phyloP scores from a whole-genome alignment of 1,140 invertebrate species.

The Xylocopa sonorina region DNA sequence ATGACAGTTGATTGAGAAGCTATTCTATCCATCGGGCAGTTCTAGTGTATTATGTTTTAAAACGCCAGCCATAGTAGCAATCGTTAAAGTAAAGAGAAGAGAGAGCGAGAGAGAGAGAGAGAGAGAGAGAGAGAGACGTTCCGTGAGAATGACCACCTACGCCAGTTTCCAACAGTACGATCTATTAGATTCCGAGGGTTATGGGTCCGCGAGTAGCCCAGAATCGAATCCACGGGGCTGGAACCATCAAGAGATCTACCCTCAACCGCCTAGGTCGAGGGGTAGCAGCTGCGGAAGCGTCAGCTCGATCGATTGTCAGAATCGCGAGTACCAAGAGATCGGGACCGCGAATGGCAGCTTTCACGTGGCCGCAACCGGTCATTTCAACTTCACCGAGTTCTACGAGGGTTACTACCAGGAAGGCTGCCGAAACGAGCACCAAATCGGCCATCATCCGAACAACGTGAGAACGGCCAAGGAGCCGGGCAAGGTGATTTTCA shows the following conservation, averaged over 20 bases:
- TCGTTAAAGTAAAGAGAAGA: too few relatives aligned
- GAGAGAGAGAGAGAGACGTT: background rate
- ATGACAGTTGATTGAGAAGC: constrained; percentile 2
- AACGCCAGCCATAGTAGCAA: too few relatives aligned
- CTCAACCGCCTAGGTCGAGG: constrained; percentile 75
- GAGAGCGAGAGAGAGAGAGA: background rate
- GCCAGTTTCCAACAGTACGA: constrained; percentile 77
- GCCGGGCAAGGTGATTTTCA: constrained; percentile 59
- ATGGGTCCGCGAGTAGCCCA: constrained; percentile 78
- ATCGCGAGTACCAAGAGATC: constrained; percentile 71
- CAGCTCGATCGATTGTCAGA: constrained; percentile 76
- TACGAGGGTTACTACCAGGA: constrained; percentile 76
- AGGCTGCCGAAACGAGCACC: constrained; percentile 56
- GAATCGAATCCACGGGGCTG: constrained; percentile 74
- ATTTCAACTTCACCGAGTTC: constrained; percentile 75
- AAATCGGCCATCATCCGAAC: constrained; percentile 25
- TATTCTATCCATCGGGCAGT: too few relatives aligned
- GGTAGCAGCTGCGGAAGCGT: constrained; percentile 78
- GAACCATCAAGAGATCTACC: constrained; percentile 71
- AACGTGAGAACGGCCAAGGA: constrained; percentile 56
- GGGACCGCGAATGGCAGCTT: constrained; percentile 49
- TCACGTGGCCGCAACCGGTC: constrained; percentile 58
- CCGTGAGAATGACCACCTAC: constrained; percentile 72
- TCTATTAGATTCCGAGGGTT: constrained; percentile 77
- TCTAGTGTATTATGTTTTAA: background rate